These are phyloP conservation scores for Drosophila rufa DNA, from an alignment of 1,140 invertebrate species.

Conservation along the genomic window DNA sequence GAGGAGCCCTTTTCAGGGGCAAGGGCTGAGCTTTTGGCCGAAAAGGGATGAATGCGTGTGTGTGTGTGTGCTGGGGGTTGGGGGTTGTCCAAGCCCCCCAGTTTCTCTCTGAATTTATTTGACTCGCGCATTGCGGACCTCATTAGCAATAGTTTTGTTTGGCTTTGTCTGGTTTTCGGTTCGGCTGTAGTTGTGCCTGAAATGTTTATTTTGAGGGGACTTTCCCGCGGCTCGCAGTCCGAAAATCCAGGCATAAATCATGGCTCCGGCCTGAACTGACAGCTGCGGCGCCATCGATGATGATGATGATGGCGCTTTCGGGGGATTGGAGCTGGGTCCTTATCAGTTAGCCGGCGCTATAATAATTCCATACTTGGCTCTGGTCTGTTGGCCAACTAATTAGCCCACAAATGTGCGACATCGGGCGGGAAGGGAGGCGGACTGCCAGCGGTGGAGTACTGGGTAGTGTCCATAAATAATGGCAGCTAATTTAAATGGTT, in stretches of 20 bases:
- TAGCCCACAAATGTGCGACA: slow-evolving; percentile 50
- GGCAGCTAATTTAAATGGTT: slow-evolving; percentile 41
- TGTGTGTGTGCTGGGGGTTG: background rate
- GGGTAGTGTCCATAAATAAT: slow-evolving; percentile 35
- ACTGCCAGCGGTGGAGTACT: background rate
- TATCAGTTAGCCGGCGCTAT: slow-evolving; percentile 31
- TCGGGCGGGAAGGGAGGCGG: background rate
- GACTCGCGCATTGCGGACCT: slow-evolving; percentile 47
- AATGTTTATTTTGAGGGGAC: slow-evolving; percentile 37
- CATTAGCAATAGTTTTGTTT: slow-evolving; percentile 56
- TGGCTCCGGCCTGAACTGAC: slow-evolving; percentile 40
- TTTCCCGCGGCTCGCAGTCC: background rate
- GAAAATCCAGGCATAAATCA: slow-evolving; percentile 46
- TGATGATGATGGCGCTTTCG: slow-evolving; percentile 33
- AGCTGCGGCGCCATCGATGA: slow-evolving; percentile 49
- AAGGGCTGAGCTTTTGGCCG: background rate
- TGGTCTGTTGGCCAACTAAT: slow-evolving; percentile 50
- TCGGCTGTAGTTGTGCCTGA: slow-evolving; percentile 11
- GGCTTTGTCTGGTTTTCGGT: slow-evolving; percentile 40
- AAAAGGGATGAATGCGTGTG: slow-evolving; percentile 15
- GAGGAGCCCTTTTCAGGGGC: background rate
- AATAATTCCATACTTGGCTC: slow-evolving; percentile 35
- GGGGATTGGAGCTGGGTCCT: background rate
- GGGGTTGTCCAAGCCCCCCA: background rate
- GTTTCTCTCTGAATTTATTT: slow-evolving; percentile 33